Conservation (phyloP, 2,888 invertebrate genomes). For the Cistogaster globosa region DNA sequence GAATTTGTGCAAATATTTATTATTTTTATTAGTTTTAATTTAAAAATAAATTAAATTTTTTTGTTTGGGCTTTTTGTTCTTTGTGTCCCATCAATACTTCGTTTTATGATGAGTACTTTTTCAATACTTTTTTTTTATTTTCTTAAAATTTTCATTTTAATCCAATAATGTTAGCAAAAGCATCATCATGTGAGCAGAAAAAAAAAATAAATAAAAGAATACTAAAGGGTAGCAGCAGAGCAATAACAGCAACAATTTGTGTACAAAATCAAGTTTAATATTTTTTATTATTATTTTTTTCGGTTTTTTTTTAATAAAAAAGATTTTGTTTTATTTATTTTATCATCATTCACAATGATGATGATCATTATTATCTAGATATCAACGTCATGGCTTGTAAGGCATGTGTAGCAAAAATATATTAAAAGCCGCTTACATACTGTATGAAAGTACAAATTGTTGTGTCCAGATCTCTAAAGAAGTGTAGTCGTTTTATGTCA, state of each 20-base stretch:
- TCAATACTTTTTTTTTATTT: slow-evolving; percentile 36
- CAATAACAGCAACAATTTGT: slow-evolving; percentile 6
- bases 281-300: slow-evolving; percentile 14
- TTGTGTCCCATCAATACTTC: slow-evolving; percentile 41
- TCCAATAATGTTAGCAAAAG: slow-evolving; percentile 50
- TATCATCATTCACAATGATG: slow-evolving; percentile 53
- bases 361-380: slow-evolving; percentile 55
- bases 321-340: slow-evolving; percentile 64
- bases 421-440: slow-evolving; percentile 68
- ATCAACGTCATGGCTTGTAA: slow-evolving; percentile 60
- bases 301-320: slow-evolving; percentile 44
- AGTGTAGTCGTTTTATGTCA: not conserved
- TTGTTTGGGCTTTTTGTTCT: slow-evolving; percentile 33
- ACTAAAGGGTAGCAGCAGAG: slow-evolving; percentile 5
- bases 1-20: slow-evolving; percentile 24
- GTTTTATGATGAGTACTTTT: slow-evolving; percentile 64
- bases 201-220: slow-evolving; percentile 5
- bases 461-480: not conserved
- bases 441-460: slow-evolving; percentile 11
- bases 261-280: slow-evolving; percentile 16
- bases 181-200: slow-evolving; percentile 43
- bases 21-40: slow-evolving; percentile 53
- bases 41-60: slow-evolving; percentile 52
- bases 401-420: slow-evolving; percentile 69
- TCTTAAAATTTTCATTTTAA: slow-evolving; percentile 50